Percentiles rank a stretch among this genome's conserved stretches.
Evolutionary conservation across 2,888 invertebrate species (phyloP).

Genomic region (Myopa testacea): DNA sequence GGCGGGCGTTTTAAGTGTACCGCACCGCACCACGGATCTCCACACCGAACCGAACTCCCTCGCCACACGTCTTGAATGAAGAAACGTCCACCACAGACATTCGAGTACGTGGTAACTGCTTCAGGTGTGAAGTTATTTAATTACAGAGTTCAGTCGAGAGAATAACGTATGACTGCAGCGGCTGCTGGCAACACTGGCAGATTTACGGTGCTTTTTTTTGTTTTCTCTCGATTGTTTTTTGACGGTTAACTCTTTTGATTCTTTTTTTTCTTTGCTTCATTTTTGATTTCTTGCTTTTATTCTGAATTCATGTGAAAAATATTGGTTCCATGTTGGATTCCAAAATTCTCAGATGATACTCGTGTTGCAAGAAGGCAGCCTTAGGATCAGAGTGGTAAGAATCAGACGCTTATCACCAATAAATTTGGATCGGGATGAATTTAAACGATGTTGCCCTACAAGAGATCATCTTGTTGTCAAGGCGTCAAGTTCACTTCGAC

Average conservation of each 20-base stretch:
- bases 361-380: too few species aligned
- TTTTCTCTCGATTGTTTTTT: not conserved
- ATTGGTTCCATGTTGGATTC: not conserved
- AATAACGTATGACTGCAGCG: slow-evolving; percentile 23
- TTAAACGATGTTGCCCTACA: too few species aligned
- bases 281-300: not conserved
- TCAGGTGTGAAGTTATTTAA: slow-evolving; percentile 66
- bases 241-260: not conserved
- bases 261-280: not conserved
- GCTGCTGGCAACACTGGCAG: slow-evolving; percentile 27
- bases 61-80: slow-evolving; percentile 10
- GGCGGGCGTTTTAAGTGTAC: slow-evolving; percentile 50
- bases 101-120: slow-evolving; percentile 45
- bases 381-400: too few species aligned
- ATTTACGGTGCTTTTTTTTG: not conserved
- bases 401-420: too few species aligned
- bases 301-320: not conserved
- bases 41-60: not conserved
- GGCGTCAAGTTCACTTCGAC: too few species aligned
- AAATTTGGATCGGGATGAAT: too few species aligned
- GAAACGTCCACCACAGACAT: slow-evolving; percentile 43
- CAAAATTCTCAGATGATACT: not conserved
- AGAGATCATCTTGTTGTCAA: too few species aligned
- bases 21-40: slow-evolving; percentile 43
- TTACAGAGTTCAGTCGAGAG: slow-evolving; percentile 51